Evolutionary conservation across 1,140 invertebrate species (phyloP).

Genomic region (Ostrea edulis): DNA sequence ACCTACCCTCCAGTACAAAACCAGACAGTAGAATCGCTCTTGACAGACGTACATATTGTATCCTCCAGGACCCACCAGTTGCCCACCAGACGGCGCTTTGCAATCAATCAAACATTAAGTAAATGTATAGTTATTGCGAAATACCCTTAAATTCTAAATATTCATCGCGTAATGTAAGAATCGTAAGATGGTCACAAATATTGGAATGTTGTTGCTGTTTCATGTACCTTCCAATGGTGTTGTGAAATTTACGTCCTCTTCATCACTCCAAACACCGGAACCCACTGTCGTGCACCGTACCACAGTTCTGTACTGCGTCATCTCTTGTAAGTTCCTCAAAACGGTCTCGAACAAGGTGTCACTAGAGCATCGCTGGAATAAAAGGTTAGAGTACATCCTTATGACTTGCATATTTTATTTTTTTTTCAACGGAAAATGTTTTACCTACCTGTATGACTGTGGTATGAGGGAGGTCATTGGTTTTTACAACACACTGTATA

Average conservation of each 20-base stretch:
- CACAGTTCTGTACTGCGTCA: background rate
- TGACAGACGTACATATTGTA: background rate
- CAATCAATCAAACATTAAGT: too few relatives aligned
- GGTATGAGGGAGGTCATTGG: background rate
- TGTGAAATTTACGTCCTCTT: background rate
- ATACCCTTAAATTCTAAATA: too few relatives aligned
- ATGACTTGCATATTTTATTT: too few relatives aligned
- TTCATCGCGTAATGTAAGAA: too few relatives aligned
- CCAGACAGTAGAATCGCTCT: background rate
- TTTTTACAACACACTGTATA: background rate
- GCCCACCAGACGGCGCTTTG: background rate
- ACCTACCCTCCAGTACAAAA: background rate
- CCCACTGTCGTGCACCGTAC: background rate
- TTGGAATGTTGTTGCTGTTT: background rate
- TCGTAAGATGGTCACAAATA: background rate
- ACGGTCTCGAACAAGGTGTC: background rate
- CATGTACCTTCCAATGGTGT: background rate
- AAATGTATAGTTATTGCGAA: too few relatives aligned
- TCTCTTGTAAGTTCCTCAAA: background rate
- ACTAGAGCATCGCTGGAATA: background rate
- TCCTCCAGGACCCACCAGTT: background rate
- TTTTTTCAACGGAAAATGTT: background rate
- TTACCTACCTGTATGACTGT: background rate
- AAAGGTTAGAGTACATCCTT: background rate
- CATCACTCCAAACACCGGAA: background rate